Evolutionary conservation across 2,113 vertebrate genomes (phyloP).

Genomic region (Misgurnus mizolepis): DNA sequence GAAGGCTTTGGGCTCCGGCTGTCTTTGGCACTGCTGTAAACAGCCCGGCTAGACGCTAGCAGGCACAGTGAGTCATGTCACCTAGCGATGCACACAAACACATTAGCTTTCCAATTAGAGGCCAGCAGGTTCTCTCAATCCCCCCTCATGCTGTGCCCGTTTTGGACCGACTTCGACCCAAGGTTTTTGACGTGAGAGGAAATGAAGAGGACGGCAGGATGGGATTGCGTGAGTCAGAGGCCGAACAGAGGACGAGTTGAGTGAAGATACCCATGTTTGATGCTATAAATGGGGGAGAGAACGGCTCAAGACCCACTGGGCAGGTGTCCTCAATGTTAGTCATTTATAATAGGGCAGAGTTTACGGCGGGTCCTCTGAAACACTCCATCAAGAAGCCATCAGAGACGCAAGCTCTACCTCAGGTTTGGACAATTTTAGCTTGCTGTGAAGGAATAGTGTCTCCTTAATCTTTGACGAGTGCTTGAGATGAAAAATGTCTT

Average conservation of each 20-base stretch:
- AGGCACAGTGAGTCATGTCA: slow-evolving; percentile 49
- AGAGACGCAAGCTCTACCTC: slow-evolving; percentile 17
- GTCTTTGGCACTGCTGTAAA: slow-evolving; percentile 32
- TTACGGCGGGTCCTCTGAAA: slow-evolving; percentile 10
- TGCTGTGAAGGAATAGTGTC: background rate
- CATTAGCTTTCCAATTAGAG: slow-evolving; percentile 59
- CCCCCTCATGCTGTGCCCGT: background rate
- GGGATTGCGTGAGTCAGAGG: slow-evolving; percentile 42
- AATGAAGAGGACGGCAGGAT: slow-evolving; percentile 40
- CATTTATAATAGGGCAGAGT: background rate
- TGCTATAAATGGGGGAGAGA: slow-evolving; percentile 15
- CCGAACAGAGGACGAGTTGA: slow-evolving; percentile 11
- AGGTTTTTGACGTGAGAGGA: slow-evolving; percentile 41
- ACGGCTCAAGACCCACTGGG: background rate
- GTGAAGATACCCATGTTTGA: background rate
- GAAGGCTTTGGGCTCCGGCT: slow-evolving; percentile 14
- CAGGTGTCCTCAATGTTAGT: slow-evolving; percentile 27
- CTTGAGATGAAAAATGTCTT: background rate
- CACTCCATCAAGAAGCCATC: slow-evolving; percentile 10
- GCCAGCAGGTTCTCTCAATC: slow-evolving; percentile 34
- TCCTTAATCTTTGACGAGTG: slow-evolving; percentile 11
- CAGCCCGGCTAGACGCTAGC: slow-evolving; percentile 28
- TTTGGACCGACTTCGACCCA: slow-evolving; percentile 10
- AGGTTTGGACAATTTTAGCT: slow-evolving; percentile 31
- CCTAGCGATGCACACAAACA: slow-evolving; percentile 49